Evolutionary conservation across 1,140 invertebrate species (phyloP).

Genomic region (Drosophila oshimai): DNA sequence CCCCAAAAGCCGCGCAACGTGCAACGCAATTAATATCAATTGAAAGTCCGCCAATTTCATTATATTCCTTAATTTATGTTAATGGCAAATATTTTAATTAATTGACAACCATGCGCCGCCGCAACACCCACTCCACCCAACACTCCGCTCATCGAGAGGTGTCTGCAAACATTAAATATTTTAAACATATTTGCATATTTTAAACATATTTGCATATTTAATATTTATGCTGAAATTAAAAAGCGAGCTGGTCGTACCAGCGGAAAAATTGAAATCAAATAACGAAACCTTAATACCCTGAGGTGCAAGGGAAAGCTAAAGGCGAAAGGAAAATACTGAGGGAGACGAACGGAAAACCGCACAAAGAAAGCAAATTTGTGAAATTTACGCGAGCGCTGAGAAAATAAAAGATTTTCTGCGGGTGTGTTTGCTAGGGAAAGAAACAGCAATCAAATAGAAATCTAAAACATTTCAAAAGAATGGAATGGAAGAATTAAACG

Average conservation of each 20-base stretch:
- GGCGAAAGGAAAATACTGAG: not conserved
- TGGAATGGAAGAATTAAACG: not conserved
- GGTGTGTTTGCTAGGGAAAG: not conserved
- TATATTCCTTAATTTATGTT: slow-evolving; percentile 73
- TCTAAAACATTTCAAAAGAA: not conserved
- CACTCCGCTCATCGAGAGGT: slow-evolving; percentile 13
- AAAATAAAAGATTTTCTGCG: not conserved
- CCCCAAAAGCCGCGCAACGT: not conserved
- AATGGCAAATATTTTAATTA: slow-evolving; percentile 78
- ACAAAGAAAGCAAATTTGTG: slow-evolving; percentile 1
- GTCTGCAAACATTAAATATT: slow-evolving; percentile 44
- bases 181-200: slow-evolving; percentile 44
- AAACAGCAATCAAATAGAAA: not conserved
- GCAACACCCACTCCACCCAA: not conserved
- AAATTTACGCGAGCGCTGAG: not conserved
- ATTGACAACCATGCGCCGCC: slow-evolving; percentile 35
- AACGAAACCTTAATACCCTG: slow-evolving; percentile 2
- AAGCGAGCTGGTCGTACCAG: not conserved
- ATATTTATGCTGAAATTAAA: slow-evolving; percentile 34
- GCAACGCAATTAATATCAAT: slow-evolving; percentile 75
- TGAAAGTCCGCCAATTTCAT: slow-evolving; percentile 62
- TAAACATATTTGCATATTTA: slow-evolving; percentile 43
- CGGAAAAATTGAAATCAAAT: slow-evolving; percentile 3
- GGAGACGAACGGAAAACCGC: not conserved
- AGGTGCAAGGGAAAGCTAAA: not conserved